These are phyloP conservation scores for Laticauda colubrina DNA, from an alignment of 2,113 vertebrate species.

Conservation along the genomic window DNA sequence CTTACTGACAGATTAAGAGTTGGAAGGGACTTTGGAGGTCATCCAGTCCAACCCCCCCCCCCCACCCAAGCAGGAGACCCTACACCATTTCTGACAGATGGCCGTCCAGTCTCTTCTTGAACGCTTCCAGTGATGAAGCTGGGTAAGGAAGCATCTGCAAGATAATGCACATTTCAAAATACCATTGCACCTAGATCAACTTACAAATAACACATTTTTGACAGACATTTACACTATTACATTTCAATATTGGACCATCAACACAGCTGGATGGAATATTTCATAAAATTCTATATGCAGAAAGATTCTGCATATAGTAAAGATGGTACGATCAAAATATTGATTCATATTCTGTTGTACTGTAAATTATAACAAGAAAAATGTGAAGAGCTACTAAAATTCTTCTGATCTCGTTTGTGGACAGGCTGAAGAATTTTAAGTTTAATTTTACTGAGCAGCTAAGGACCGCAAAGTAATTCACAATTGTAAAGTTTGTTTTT, in stretches of 20 bases:
- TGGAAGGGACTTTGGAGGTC: too few species aligned
- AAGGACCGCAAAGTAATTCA: neutral
- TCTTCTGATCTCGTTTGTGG: neutral
- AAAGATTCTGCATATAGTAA: neutral
- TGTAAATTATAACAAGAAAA: neutral
- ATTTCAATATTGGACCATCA: neutral
- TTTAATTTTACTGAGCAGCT: neutral
- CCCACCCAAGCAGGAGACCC: too few species aligned
- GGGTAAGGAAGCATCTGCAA: too few species aligned
- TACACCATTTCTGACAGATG: too few species aligned
- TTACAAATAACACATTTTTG: neutral
- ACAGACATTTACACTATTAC: neutral
- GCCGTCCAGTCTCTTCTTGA: too few species aligned
- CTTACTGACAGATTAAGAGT: too few species aligned
- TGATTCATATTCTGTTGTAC: neutral
- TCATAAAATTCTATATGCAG: neutral
- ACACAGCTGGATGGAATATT: neutral
- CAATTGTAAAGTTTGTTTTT: neutral
- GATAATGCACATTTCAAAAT: too few species aligned
- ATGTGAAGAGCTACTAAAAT: neutral
- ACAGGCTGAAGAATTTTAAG: neutral
- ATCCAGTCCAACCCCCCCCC: too few species aligned
- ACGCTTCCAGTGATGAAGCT: too few species aligned
- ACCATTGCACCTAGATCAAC: neutral
- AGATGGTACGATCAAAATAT: neutral